phyloP scores from a whole-genome alignment of 2,113 vertebrate species.

The Mesoclemmys tuberculata region DNA sequence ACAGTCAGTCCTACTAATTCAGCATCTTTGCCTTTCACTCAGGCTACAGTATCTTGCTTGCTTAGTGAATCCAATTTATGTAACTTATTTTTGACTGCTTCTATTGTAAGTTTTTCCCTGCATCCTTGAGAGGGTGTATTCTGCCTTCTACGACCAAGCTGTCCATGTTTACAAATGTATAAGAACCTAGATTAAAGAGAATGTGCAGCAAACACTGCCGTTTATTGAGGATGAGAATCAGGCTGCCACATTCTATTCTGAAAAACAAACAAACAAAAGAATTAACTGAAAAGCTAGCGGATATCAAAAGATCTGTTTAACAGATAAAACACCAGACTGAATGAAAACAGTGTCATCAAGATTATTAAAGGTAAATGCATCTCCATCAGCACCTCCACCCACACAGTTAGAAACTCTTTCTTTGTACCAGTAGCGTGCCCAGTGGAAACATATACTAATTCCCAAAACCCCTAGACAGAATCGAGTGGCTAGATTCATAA shows the following conservation, averaged over 20 bases:
- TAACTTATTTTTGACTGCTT: slow-evolving; percentile 75
- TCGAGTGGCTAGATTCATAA: not conserved
- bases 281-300: not conserved
- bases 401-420: not conserved
- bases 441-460: rapidly evolving
- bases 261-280: slow-evolving; percentile 47
- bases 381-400: not conserved
- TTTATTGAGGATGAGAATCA: slow-evolving; percentile 41
- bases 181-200: slow-evolving; percentile 55
- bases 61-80: slow-evolving; percentile 67
- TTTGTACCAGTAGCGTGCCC: not conserved
- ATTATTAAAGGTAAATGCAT: slow-evolving; percentile 33
- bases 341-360: not conserved
- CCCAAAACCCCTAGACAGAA: rapidly evolving
- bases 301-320: slow-evolving; percentile 1
- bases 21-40: slow-evolving; percentile 68
- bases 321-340: not conserved
- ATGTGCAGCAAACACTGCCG: slow-evolving; percentile 1
- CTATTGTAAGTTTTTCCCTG: slow-evolving; percentile 59
- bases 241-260: not conserved
- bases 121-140: slow-evolving; percentile 48
- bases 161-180: slow-evolving; percentile 58
- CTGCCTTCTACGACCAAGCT: slow-evolving; percentile 18
- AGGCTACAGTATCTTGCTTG: slow-evolving; percentile 67
- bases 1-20: slow-evolving; percentile 56